Evolutionary conservation across 1,140 invertebrate genomes (phyloP), one percentile per base, ranked within the genome.

Genomic region (Cydia fagiglandana): DNA sequence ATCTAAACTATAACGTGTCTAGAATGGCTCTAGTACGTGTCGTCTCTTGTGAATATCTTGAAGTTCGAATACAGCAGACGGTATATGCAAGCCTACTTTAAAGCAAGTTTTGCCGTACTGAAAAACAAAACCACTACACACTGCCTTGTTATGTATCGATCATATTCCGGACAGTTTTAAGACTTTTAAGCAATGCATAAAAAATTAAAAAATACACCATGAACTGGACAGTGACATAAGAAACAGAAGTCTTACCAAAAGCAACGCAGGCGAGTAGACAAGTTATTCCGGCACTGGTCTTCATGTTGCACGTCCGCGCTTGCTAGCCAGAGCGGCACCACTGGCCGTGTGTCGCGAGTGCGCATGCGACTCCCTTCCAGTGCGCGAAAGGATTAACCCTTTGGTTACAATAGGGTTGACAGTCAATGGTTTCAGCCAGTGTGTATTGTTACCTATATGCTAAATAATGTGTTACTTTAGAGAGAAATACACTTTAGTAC

Each of bases 271-370:
- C 83, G 73, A 81, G 75, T 70, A 88, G 81, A 78, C 82, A 74
- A 76, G 83, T 79, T 77, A 89, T 84, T 56, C 78, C 79, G 81
- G 78, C 87, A 87, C 85, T 86, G 79, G 75, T 84, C 78, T 53
- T 88, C 85, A 86, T 90, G 80, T 78, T 79, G 78, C 81, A 88
- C 89, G 90, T 90, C 84, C 86, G 82, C 79, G 83, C 88, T 83
- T 84, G 74, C 73, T 81, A 80, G 79, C 84, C 61, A 78, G 81
- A 70, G 79, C 86, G 86, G 83, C 84, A 86, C 83, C 82, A 91
- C 90, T 91, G 86, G 81, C 79, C 75, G 80, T 78, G 82, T 80
- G 74, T 61, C 80, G 80, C 79, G 82, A 78, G 45, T 75, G 30
- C 77, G 80, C 76, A 77, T 79, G 76, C 79, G 61, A 77, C 78